Base-by-base conservation (phyloP, 2,113 vertebrate genomes). In the Numida meleagris region DNA sequence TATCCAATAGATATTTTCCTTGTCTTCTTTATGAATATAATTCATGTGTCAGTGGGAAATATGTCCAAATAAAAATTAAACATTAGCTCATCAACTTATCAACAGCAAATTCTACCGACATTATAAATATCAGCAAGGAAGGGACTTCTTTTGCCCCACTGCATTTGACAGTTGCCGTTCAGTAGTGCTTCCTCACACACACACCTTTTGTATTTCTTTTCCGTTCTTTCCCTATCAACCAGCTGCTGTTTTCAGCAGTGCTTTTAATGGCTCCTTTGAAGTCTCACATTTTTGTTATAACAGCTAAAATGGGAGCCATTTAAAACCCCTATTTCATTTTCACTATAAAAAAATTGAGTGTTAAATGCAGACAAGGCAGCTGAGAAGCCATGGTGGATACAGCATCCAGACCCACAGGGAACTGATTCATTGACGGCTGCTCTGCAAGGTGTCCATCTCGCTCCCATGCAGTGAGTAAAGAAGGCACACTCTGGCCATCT, bases 381-480 rank as follows among this genome's bases (percentile, higher is more conserved):
- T 12, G 16, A 14, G n/a, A 86, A 78, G 17, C 4, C 1, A 14
- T 2, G 1, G 24, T 66, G 67, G 63, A 82, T 66, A 33, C 8
- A 4, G 2, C 13, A 51, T 19, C 57, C 51, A 82, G 82, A 51
- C 25, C 42, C 50, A 45, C 18, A 17, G 11, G 78, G 81, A 38
- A n/a, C 50, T 65, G 38, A n/a, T 62, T 76, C 25, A 51, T n/a
- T 76, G 67, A 78, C 8, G 63, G 21, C 51, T 67, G 53, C 13
- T 76, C 71, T 63, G 27, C 10, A 34, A 81, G 17, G 27, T 81
- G 68, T 12, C 59, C 13, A 2, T 53, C 53, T 92, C 45, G 13
- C 27, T 72, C 16, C 0, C 0, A 0, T 10, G 5, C 0, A 0
- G 6, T 25, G 12, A 4, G 2, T 15, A 27, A 38, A 31, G 19